Evolutionary conservation across 2,888 invertebrate genomes (phyloP).

Genomic region (Drosophila pullipes): DNA sequence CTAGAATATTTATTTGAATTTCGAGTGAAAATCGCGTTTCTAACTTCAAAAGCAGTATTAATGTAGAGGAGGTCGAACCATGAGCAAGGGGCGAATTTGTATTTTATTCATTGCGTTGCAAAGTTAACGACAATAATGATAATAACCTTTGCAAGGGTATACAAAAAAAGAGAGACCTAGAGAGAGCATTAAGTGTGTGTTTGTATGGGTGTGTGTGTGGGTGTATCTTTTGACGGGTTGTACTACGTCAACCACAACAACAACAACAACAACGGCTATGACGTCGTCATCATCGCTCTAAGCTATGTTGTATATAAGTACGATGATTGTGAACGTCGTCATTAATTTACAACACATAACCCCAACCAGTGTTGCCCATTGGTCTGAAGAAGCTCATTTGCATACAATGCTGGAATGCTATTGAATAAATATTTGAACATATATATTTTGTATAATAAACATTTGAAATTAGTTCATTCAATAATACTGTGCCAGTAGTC

Average conservation of each 20-base stretch:
- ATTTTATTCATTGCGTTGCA: background rate
- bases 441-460: background rate
- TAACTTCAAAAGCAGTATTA: background rate
- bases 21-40: background rate
- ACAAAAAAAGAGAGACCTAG: constrained; percentile 35
- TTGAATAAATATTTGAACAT: background rate
- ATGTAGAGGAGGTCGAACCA: background rate
- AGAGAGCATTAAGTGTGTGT: constrained; percentile 27
- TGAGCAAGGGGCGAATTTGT: background rate
- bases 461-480: background rate
- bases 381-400: background rate
- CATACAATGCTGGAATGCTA: background rate
- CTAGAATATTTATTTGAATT: background rate
- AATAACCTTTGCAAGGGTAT: background rate
- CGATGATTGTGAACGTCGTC: constrained; percentile 52
- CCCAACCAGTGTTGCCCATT: background rate
- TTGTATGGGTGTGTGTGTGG: constrained; percentile 4
- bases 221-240: constrained; percentile 39
- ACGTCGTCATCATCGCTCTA: constrained; percentile 39
- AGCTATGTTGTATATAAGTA: constrained; percentile 35
- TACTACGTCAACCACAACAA: constrained; percentile 51
- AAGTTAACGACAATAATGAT: background rate
- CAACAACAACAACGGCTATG: constrained; percentile 17
- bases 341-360: constrained; percentile 34
- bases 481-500: background rate